phyloP scores from a whole-genome alignment of 2,888 invertebrate species.

The Boloria euphrosyne region DNA sequence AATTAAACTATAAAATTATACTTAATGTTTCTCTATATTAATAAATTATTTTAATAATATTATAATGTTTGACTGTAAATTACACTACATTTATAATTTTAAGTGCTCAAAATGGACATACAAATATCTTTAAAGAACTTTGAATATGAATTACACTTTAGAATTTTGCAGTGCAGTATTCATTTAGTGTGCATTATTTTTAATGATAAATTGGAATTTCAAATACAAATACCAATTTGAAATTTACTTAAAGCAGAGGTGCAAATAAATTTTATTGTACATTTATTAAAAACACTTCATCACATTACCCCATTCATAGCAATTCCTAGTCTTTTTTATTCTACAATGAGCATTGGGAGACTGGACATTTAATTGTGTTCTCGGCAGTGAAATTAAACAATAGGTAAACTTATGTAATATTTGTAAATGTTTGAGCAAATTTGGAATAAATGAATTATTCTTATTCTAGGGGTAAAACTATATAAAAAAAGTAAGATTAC shows the following conservation, averaged over 20 bases:
- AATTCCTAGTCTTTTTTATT: slow-evolving; percentile 48
- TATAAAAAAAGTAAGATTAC: slow-evolving; percentile 78
- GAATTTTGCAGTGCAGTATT: slow-evolving; percentile 31
- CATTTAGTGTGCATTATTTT: slow-evolving; percentile 30
- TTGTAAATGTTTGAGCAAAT: slow-evolving; percentile 74
- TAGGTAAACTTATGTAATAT: slow-evolving; percentile 51
- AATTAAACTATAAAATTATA: slow-evolving; percentile 5
- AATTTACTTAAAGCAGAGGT: slow-evolving; percentile 14
- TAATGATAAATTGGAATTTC: slow-evolving; percentile 12
- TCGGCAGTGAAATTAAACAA: slow-evolving; percentile 64
- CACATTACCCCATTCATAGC: slow-evolving; percentile 29
- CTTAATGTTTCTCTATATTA: background rate
- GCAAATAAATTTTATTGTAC: slow-evolving; percentile 16
- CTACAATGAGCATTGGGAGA: slow-evolving; percentile 41
- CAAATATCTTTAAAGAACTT: slow-evolving; percentile 15
- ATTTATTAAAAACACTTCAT: slow-evolving; percentile 5
- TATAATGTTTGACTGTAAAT: no score
- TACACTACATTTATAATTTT: slow-evolving; percentile 18
- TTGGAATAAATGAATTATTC: slow-evolving; percentile 75
- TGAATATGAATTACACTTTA: slow-evolving; percentile 7
- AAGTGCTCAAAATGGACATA: slow-evolving; percentile 37
- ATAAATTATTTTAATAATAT: slow-evolving; percentile 2
- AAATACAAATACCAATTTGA: slow-evolving; percentile 5
- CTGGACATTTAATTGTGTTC: slow-evolving; percentile 39
- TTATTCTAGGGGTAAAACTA: slow-evolving; percentile 81